Evolutionary conservation across 2,797 vertebrate genomes (phyloP).

Genomic region (Oryzias dopingdopingensis): DNA sequence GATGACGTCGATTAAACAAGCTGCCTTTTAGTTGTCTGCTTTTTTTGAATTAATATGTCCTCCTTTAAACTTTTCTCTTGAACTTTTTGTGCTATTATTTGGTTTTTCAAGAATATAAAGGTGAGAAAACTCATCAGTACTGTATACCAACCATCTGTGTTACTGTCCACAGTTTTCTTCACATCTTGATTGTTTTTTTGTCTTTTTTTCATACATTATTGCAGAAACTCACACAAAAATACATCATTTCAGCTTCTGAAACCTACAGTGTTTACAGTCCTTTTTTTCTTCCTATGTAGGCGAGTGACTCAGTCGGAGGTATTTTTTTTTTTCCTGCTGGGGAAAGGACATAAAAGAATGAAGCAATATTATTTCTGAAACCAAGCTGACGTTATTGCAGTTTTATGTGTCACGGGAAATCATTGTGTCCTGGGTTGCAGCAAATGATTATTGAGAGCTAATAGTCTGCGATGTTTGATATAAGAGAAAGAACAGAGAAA

Average conservation of each 20-base stretch:
- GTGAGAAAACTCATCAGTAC: not conserved
- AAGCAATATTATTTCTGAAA: constrained; percentile 84
- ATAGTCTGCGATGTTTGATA: constrained; percentile 91
- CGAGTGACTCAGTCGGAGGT: constrained; percentile 47
- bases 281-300: constrained; percentile 48
- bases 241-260: constrained; percentile 64
- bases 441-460: constrained; percentile 90
- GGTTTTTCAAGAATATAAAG: not conserved
- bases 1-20: too few relatives aligned
- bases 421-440: constrained; percentile 83
- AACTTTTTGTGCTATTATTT: not conserved
- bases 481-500: constrained; percentile 76
- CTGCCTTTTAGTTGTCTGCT: too few relatives aligned
- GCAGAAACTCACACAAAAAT: constrained; percentile 51
- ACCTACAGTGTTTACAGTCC: constrained; percentile 52
- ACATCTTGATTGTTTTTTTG: constrained; percentile 17
- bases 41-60: too few relatives aligned
- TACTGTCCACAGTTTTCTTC: constrained; percentile 24
- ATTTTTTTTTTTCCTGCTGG: constrained; percentile 73
- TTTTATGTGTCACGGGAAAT: constrained; percentile 94
- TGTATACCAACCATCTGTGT: constrained; percentile 15
- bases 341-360: constrained; percentile 71
- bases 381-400: constrained; percentile 85
- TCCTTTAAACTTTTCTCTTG: too few relatives aligned
- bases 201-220: constrained; percentile 44